phyloP scores from a whole-genome alignment of 2,888 invertebrate genomes.

The Pseudococcus longispinus region DNA sequence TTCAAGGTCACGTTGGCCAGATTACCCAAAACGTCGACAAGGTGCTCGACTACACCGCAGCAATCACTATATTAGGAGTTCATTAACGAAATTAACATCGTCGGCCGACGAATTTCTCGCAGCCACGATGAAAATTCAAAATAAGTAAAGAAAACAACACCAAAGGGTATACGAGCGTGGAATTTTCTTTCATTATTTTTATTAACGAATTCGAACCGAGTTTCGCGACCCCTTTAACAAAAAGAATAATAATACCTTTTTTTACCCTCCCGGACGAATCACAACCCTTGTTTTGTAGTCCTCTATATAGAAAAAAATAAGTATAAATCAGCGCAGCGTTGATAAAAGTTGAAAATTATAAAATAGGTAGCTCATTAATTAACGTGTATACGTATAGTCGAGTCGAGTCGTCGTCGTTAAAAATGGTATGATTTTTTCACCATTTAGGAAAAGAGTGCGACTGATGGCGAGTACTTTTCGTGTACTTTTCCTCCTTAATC shows the following conservation, averaged over 20 bases:
- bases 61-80: not conserved
- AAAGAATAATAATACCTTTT: slow-evolving; percentile 14
- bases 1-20: not conserved
- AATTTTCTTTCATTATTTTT: slow-evolving; percentile 3
- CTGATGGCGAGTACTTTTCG: not conserved
- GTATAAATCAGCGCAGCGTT: not conserved
- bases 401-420: not conserved
- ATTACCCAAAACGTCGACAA: not conserved
- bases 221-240: not conserved
- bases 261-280: not conserved
- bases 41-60: not conserved
- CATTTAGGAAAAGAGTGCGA: not conserved
- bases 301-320: not conserved
- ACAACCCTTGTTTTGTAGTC: not conserved
- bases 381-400: not conserved
- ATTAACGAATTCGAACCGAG: not conserved
- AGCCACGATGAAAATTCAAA: not conserved
- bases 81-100: slow-evolving; percentile 19
- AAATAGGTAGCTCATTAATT: slow-evolving; percentile 27
- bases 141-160: slow-evolving; percentile 10
- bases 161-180: not conserved
- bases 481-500: not conserved
- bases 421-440: not conserved
- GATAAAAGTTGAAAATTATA: slow-evolving; percentile 29
- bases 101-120: not conserved